These are phyloP conservation scores for Odontamblyopus lacepedii DNA, from an alignment of 2,797 vertebrate species.

Conservation along the genomic window DNA sequence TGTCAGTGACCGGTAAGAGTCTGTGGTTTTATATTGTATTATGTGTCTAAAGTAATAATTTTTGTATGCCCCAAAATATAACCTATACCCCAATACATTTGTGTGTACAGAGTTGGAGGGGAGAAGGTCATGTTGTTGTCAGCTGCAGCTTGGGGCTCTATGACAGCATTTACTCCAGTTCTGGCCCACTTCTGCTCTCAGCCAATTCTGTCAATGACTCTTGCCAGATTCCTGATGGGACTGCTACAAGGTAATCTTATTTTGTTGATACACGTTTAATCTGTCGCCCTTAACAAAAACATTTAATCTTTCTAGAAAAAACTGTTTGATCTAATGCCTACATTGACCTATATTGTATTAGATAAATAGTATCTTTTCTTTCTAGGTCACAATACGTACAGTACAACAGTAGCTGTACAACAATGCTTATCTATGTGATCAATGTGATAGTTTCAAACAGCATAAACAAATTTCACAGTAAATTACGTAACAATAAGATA, in stretches of 20 bases:
- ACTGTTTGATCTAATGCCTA: not conserved
- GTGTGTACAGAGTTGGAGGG: conserved; percentile 86
- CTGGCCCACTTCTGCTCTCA: conserved; percentile 83
- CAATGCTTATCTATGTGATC: not conserved
- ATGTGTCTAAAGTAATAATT: not conserved
- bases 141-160: conserved; percentile 89
- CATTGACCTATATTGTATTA: not conserved
- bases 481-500: not conserved
- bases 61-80: not conserved
- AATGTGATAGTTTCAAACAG: not conserved
- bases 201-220: conserved; percentile 87
- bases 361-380: too few relatives aligned
- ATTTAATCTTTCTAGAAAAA: not conserved
- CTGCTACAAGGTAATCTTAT: conserved; percentile 88
- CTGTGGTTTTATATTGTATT: too few relatives aligned
- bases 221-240: conserved; percentile 90
- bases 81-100: not conserved
- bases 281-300: not conserved
- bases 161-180: conserved; percentile 87
- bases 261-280: not conserved
- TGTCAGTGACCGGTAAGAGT: conserved; percentile 85
- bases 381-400: too few relatives aligned
- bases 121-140: conserved; percentile 93
- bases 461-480: not conserved
- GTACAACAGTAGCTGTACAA: too few relatives aligned